These are phyloP conservation scores for Himantopus leucocephalus DNA, from an alignment of 2,113 vertebrate species.

Conservation along the genomic window DNA sequence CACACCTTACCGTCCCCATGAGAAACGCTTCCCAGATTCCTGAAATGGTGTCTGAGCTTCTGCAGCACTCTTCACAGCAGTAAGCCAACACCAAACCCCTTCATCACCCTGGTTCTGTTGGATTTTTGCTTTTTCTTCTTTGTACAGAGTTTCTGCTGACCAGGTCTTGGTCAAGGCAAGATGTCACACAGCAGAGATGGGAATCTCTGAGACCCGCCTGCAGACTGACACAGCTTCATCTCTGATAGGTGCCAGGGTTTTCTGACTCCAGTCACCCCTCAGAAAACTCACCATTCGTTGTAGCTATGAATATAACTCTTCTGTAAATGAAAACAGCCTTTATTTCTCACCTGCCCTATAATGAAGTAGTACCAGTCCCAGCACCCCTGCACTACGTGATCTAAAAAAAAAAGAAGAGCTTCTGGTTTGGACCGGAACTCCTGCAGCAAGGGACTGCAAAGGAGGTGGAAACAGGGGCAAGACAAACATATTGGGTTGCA, in stretches of 20 bases:
- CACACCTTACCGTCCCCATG: not conserved
- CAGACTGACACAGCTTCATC: not conserved
- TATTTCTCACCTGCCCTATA: not conserved
- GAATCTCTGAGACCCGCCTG: not conserved
- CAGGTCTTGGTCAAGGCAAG: not conserved
- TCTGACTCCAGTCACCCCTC: not conserved
- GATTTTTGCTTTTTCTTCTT: not conserved
- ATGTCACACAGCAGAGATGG: not conserved
- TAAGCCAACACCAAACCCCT: not conserved
- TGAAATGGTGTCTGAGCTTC: not conserved
- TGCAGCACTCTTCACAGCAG: not conserved
- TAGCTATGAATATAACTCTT: not conserved
- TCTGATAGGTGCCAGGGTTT: fast-evolving
- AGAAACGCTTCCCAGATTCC: not conserved
- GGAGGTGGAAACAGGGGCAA: not conserved
- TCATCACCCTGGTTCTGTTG: not conserved
- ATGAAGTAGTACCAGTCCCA: not conserved
- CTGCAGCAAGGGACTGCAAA: not conserved
- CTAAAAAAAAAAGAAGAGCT: not conserved
- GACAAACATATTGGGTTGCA: not conserved
- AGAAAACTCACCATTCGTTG: not conserved
- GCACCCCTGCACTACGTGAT: not conserved
- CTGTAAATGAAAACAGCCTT: not conserved
- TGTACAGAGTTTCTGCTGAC: not conserved
- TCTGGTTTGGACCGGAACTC: not conserved